Evolutionary conservation across 1,140 invertebrate genomes (phyloP), one percentile per base, ranked within the genome.

Genomic region (Bursaphelenchus mucronatus): DNA sequence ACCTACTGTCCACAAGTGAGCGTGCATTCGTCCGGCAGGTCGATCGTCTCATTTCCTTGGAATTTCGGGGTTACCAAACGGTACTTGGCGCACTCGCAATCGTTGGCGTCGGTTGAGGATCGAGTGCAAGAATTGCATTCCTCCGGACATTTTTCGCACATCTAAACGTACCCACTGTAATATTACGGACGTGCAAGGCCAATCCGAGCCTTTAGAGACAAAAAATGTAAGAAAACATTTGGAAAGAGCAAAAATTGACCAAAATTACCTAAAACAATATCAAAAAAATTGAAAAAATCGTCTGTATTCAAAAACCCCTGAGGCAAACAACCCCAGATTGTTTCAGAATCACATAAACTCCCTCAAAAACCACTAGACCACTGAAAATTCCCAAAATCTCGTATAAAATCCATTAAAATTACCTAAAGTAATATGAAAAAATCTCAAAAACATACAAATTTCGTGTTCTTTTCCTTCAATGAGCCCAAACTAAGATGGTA

Each of bases 1-100:
- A 30, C 30, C 10, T 45, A 70, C 68, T 68, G 67, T 75, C 69
- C 69, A 19, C 69, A 71, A 13, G 74, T 71, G 15, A 62, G 49
- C 11, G 41, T 15, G 50, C 68, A 70, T 47, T 30, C 30, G 30
- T 30, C 30, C 21, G 30, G 62, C 10, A 56, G 47, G 10, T 47
- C 30, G 13, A 15, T 17, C 30, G 30, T 50, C 21, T 45, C 39
- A 19, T 21, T 63, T 43, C 63, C 21, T 19, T 40, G 15, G 15
- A 17, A 19, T 17, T 11, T 43, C 39, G 30, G n/a, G 61, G 40
- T 46, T 3, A n/a, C n/a, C 13, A 71, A 39, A 17, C 43, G 17
- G 55, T 50, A 71, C 19, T 56, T 44, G 39, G 69, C 52, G 55
- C 69, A 71, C 13, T 19, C 52, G 53, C 72, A 71, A 47, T 41